A percentile compares a stretch with the other conserved stretches of the same genome.
Conservation (phyloP, 2,113 vertebrate genomes). For the Platanista minor region DNA sequence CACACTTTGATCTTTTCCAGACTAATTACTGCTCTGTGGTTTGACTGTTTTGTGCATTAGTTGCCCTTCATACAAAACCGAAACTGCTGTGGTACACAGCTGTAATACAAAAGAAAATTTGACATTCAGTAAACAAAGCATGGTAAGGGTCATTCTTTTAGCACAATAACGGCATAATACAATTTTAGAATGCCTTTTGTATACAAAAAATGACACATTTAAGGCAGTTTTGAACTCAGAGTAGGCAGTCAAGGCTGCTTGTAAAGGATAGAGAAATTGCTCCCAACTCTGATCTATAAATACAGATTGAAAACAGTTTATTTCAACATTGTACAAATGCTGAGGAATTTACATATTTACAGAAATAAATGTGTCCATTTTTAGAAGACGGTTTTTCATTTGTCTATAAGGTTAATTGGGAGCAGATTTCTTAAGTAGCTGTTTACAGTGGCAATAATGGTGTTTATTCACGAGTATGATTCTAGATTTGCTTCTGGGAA, state of each 20-base stretch:
- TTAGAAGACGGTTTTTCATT: slow-evolving; percentile 62
- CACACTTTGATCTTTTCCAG: slow-evolving; percentile 80
- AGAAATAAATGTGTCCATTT: slow-evolving; percentile 60
- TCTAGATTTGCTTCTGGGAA: slow-evolving; percentile 47
- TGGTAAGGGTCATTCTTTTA: slow-evolving; percentile 71
- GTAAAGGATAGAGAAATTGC: slow-evolving; percentile 42
- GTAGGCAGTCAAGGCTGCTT: slow-evolving; percentile 68
- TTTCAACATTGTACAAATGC: slow-evolving; percentile 56
- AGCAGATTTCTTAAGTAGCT: slow-evolving; percentile 68
- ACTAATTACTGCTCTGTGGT: slow-evolving; percentile 80
- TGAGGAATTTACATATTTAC: slow-evolving; percentile 65
- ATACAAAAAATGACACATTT: slow-evolving; percentile 72
- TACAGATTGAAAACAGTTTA: slow-evolving; percentile 66
- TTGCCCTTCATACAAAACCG: slow-evolving; percentile 77
- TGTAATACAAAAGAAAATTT: slow-evolving; percentile 78
- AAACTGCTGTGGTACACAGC: slow-evolving; percentile 71
- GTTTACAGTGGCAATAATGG: slow-evolving; percentile 46
- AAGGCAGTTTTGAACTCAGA: slow-evolving; percentile 76
- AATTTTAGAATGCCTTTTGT: slow-evolving; percentile 79
- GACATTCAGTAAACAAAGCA: slow-evolving; percentile 74
- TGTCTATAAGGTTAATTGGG: slow-evolving; percentile 70
- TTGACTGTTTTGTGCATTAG: slow-evolving; percentile 77
- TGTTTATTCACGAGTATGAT: slow-evolving; percentile 42
- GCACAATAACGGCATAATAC: slow-evolving; percentile 74
- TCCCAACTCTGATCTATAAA: slow-evolving; percentile 46